Evolutionary conservation across 2,888 invertebrate genomes (phyloP), one percentile per base, ranked within the genome.

Genomic region (Ypsolopha sequella): DNA sequence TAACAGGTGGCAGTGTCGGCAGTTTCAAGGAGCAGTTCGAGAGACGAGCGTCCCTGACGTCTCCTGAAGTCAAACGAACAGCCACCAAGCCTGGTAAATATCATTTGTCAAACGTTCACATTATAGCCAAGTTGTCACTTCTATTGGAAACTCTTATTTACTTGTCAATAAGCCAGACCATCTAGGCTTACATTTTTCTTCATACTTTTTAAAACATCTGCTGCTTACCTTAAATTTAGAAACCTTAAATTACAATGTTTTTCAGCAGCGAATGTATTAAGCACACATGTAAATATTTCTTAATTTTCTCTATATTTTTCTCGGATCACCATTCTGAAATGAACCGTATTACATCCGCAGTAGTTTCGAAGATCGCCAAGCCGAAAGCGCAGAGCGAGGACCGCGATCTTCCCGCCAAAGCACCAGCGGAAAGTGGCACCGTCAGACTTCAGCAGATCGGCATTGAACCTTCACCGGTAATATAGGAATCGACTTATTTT

Each of bases 21-120:
- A 95, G 93, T 67, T 95, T 93, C 60, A 95, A 95, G 62, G 93
- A 93, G 63, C 95, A 94, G 62, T 96, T 95, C 66, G 95, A 96
- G 73, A 88, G 93, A 51, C 92, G 93, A 73, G 93, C 93, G 0
- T 92, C 92, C 48, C 84, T 92, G 41, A 66, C 82, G 1, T 65
- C 80, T 3, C 86, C 87, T 2, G 86, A 87, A 52, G 62, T 79
- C 48, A 86, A 86, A 58, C 75, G 82, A 36, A 78, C 72, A 54
- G 65, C 77, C 38, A 67, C 80, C 41, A 85, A 85, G 63, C 79
- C 85, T 60, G 81, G 86, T 81, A 55, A 36, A 13, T 7, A 6
- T 33, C 24, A 9, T 51, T 24, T 41, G 36, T 35, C 7, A 7
- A 44, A 6, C 13, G 6, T n/a, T n/a, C n/a, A n/a, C n/a, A n/a